phyloP scores from a whole-genome alignment of 2,113 vertebrate genomes.

The Eclectus roratus region DNA sequence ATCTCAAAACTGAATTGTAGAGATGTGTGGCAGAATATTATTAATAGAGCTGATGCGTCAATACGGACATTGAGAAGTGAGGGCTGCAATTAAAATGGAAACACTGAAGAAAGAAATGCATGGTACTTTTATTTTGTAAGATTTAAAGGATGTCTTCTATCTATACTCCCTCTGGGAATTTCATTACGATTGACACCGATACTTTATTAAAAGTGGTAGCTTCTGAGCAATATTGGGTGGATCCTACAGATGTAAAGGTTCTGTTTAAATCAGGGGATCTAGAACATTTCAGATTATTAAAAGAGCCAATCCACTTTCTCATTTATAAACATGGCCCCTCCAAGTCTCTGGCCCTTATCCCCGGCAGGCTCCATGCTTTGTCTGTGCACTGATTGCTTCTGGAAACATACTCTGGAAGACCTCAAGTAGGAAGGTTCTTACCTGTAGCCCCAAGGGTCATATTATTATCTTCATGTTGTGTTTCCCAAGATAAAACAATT shows the following conservation, averaged over 20 bases:
- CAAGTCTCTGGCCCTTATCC: background rate
- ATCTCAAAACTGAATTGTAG: background rate
- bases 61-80: background rate
- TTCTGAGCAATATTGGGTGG: background rate
- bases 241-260: background rate
- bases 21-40: background rate
- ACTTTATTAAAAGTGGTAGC: background rate
- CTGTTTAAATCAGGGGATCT: background rate
- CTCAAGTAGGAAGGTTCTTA: background rate
- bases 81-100: background rate
- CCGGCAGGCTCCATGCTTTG: background rate
- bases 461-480: background rate
- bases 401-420: background rate
- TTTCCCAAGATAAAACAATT: background rate
- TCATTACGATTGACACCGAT: background rate
- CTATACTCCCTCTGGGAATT: background rate
- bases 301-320: background rate
- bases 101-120: background rate
- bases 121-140: background rate
- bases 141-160: background rate
- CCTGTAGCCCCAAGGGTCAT: background rate
- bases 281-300: background rate
- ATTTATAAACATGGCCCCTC: background rate
- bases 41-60: background rate
- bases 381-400: background rate